A percentile compares a stretch with the other conserved stretches of the same genome.
Conservation (phyloP, 2,797 vertebrate species). For the Bradypus variegatus region DNA sequence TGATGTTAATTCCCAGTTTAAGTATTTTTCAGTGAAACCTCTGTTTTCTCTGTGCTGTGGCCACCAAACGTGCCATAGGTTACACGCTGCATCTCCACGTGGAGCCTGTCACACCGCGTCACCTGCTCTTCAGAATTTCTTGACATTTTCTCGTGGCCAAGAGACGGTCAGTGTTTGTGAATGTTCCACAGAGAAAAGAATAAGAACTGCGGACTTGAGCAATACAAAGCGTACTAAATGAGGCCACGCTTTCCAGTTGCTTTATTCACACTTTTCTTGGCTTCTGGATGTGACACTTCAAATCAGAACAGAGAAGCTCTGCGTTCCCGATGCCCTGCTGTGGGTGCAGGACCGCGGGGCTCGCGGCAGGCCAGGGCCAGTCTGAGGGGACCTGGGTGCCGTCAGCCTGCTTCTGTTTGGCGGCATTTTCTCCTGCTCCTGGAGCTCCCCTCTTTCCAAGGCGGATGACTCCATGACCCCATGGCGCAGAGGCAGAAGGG, state of each 20-base stretch:
- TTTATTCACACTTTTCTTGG: background rate
- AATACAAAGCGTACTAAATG: background rate
- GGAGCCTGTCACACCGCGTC: background rate
- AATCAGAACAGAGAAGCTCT: background rate
- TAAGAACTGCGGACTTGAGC: background rate
- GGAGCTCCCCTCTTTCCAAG: background rate
- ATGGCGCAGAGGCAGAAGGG: background rate
- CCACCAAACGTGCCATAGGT: too few species aligned
- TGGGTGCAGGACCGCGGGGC: background rate
- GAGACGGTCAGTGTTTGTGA: background rate
- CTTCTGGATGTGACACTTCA: background rate
- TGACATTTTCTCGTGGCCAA: background rate
- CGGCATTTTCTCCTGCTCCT: background rate
- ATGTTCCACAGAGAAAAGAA: background rate
- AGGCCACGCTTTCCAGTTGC: background rate
- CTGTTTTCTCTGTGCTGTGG: too few species aligned
- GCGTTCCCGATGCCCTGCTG: background rate
- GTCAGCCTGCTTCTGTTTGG: too few species aligned
- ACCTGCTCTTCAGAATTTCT: background rate
- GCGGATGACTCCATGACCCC: too few species aligned
- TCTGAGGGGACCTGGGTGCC: too few species aligned
- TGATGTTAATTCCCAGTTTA: background rate
- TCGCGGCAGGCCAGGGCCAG: too few species aligned
- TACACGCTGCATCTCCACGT: too few species aligned
- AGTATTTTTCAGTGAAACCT: too few species aligned